A percentile compares a stretch with the other conserved stretches of the same genome.
Evolutionary conservation across 2,888 invertebrate species (phyloP).

Genomic region (Pseudanteris insignis): DNA sequence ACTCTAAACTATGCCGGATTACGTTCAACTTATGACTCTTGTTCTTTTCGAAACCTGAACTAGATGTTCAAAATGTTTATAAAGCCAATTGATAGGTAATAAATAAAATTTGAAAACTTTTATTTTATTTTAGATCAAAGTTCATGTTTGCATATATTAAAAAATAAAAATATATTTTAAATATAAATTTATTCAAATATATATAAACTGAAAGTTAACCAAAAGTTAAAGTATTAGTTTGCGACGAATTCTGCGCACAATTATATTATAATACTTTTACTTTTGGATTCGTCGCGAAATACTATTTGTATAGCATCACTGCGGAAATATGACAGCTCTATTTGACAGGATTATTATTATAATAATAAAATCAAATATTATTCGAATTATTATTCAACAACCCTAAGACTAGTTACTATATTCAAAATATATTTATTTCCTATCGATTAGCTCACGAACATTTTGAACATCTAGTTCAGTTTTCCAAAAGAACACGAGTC

Average conservation of each 20-base stretch:
- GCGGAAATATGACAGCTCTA: too few relatives aligned
- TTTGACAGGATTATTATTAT: too few relatives aligned
- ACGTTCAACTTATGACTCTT: background rate
- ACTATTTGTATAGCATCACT: too few relatives aligned
- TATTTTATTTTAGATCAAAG: background rate
- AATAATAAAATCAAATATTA: too few relatives aligned
- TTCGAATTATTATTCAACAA: too few relatives aligned
- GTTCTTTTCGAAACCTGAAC: background rate
- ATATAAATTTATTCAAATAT: too few relatives aligned
- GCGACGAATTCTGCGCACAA: too few relatives aligned
- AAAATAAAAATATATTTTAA: background rate
- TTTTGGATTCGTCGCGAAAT: too few relatives aligned
- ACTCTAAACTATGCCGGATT: slow-evolving; percentile 1
- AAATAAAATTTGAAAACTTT: background rate
- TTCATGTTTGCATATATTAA: background rate
- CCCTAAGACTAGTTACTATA: too few relatives aligned
- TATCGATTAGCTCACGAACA: background rate
- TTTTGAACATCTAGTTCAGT: background rate
- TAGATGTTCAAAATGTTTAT: background rate
- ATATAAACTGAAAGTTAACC: too few relatives aligned
- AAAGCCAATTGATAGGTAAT: background rate
- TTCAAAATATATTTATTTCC: background rate
- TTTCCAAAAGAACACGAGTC: background rate
- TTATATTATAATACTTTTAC: too few relatives aligned
- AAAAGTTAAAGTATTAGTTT: too few relatives aligned